These are phyloP conservation scores for Planococcus citri DNA, from an alignment of 1,140 invertebrate species.

Conservation along the genomic window DNA sequence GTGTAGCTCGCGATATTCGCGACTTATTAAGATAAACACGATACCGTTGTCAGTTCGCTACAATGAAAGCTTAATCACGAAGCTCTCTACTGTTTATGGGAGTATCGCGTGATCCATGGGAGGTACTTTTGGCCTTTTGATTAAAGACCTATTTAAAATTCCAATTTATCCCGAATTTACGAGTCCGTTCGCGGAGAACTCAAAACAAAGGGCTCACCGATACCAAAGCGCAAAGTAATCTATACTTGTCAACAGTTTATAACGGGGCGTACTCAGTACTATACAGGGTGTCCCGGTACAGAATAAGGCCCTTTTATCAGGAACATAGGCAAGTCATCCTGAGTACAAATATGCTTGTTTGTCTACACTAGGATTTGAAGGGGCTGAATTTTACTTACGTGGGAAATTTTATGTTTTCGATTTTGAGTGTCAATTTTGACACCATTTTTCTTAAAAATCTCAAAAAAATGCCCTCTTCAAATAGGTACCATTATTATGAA, in stretches of 20 bases:
- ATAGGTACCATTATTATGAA: too few species aligned
- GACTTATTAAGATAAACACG: slow-evolving; percentile 20
- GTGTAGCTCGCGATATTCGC: neutral
- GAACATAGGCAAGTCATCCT: too few species aligned
- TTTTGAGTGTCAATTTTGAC: too few species aligned
- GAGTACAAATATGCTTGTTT: too few species aligned
- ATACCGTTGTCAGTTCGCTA: slow-evolving; percentile 14
- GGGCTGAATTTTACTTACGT: too few species aligned
- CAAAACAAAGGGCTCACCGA: neutral
- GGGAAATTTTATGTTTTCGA: too few species aligned
- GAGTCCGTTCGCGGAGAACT: neutral
- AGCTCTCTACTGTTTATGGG: slow-evolving; percentile 15
- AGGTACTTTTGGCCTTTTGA: slow-evolving; percentile 19
- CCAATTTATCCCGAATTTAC: slow-evolving; percentile 14
- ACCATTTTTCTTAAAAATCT: too few species aligned
- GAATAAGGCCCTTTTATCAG: too few species aligned
- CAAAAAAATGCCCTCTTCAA: too few species aligned
- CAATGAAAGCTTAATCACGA: slow-evolving; percentile 20
- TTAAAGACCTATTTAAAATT: slow-evolving; percentile 21
- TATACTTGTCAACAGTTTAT: slow-evolving; percentile 19
- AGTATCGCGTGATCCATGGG: slow-evolving; percentile 18
- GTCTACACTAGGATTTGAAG: too few species aligned
- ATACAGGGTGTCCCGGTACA: too few species aligned
- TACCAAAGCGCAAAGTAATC: slow-evolving; percentile 11
- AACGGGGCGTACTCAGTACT: neutral